Evolutionary conservation across 2,888 invertebrate species (phyloP).

Genomic region (Chalcis sispes): DNA sequence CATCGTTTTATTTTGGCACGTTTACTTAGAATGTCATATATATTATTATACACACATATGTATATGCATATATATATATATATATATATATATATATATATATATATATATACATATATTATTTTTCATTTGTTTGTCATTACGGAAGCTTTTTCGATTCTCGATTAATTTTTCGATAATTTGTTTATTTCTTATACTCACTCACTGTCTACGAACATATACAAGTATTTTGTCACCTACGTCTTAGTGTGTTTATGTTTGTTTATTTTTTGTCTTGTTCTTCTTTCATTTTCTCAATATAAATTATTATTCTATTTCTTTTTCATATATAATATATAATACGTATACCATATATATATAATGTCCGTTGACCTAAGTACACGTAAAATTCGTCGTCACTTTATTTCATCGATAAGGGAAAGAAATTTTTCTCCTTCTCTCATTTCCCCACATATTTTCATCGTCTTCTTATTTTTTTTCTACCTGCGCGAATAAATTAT

Average conservation of each 20-base stretch:
- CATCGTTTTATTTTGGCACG: constrained; percentile 74
- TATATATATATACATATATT: constrained; percentile 1
- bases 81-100: too few relatives aligned
- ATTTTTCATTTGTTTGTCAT: constrained; percentile 59
- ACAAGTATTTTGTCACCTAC: constrained; percentile 19
- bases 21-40: constrained; percentile 73
- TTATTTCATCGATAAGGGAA: too few relatives aligned
- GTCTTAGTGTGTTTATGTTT: neutral
- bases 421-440: too few relatives aligned
- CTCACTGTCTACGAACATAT: constrained; percentile 35
- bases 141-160: constrained; percentile 71
- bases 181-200: constrained; percentile 34
- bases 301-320: neutral
- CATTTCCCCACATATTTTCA: too few relatives aligned
- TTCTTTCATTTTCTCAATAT: neutral
- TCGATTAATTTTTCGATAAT: constrained; percentile 59
- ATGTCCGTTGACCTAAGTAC: neutral
- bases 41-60: neutral
- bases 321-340: neutral
- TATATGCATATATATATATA: neutral
- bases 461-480: neutral
- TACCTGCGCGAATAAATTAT: constrained; percentile 2
- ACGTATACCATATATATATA: constrained; percentile 8
- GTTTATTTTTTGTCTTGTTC: neutral
- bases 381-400: constrained; percentile 23